Evolutionary conservation across 2,888 invertebrate species (phyloP), one percentile per base, ranked within the genome.

Genomic region (Tethea ocularis): DNA sequence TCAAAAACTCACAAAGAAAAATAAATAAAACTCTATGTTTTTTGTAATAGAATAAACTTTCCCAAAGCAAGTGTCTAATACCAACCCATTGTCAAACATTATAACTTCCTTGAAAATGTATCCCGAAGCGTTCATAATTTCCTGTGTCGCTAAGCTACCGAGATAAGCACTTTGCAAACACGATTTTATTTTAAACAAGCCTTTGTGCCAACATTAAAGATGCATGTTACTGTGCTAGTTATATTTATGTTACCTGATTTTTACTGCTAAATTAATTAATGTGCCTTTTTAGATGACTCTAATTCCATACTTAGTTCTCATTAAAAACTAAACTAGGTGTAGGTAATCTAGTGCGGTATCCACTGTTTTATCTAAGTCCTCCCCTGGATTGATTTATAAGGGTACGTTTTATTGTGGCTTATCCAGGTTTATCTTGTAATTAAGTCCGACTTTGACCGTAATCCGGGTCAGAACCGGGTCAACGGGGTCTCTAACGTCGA

Each of bases 381-480:
- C 65, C 61, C 58, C 52, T 64, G 57, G 87, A 87, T 87, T 87
- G 87, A 87, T 86, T 84, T 86, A 85, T 82, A 77, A 77, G 71
- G 85, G 82, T 82, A 66, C 74, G 76, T 80, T 84, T 82, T 82
- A 82, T 77, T 81, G 78, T 77, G 78, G 83, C 82, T 84, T 83
- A 84, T 77, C 78, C 78, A 69, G 67, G 75, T 77, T 83, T 85
- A 86, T 83, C 85, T 84, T 68, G 82, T 86, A 87, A 87, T 87
- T 87, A 87, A 85, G 82, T 83, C 72, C 67, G 80, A 79, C 76
- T 84, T 68, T 64, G 63, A 68, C 64, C 75, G 75, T 85, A 84
- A 86, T 82, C 83, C 80, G 67, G 72, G 74, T 63, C 67, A 66
- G 68, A 62, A 57, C 59, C 60, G 73, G 78, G 76, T 74, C 72